Conservation (phyloP, 1,140 invertebrate species). For the Magallana ariakensis region DNA sequence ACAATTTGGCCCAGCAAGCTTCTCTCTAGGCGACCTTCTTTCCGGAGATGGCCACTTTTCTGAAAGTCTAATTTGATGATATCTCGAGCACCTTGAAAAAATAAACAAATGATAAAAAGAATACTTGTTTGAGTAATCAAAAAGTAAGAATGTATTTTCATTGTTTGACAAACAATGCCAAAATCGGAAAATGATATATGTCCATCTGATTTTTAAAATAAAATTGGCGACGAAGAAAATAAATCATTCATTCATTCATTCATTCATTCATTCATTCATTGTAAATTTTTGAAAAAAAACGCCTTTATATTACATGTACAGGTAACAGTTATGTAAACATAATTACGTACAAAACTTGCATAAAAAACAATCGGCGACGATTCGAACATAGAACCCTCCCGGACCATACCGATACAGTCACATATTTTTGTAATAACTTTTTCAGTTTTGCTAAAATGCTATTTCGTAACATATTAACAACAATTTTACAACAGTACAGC, state of each 20-base stretch:
- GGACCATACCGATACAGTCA: no score
- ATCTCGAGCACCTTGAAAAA: neutral
- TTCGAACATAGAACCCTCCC: neutral
- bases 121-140: neutral
- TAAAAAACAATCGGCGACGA: no score
- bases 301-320: no score
- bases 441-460: no score
- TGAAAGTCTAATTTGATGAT: neutral
- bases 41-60: neutral
- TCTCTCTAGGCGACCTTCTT: neutral
- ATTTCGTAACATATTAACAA: no score
- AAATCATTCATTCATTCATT: no score
- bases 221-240: neutral
- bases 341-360: no score
- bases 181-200: neutral
- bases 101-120: neutral
- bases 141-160: neutral
- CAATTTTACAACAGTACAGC: no score
- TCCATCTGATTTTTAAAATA: neutral
- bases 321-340: no score
- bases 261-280: no score
- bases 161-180: neutral
- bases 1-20: constrained; percentile 1
- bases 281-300: no score
- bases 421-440: neutral